phyloP scores from a whole-genome alignment of 2,888 invertebrate genomes.

The Helicoverpa assulta region DNA sequence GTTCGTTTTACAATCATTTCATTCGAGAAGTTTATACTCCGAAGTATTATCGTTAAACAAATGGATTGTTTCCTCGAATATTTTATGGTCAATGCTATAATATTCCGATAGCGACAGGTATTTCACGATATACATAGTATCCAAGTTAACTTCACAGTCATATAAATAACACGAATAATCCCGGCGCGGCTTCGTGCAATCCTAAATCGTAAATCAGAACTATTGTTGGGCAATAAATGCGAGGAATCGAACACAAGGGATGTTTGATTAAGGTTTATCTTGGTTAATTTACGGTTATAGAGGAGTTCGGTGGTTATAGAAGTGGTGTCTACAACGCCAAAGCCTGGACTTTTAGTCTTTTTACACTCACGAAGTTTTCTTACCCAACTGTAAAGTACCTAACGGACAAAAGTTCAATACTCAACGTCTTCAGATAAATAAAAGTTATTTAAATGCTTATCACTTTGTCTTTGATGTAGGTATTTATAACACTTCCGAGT shows the following conservation, averaged over 20 bases:
- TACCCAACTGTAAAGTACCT: background rate
- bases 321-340: conserved; percentile 39
- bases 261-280: conserved; percentile 89
- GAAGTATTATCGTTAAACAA: background rate
- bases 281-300: conserved; percentile 87
- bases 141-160: conserved; percentile 68
- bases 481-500: conserved; percentile 6
- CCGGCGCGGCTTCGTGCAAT: conserved; percentile 73
- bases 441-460: conserved; percentile 5
- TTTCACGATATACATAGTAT: conserved; percentile 48
- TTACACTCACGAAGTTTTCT: conserved; percentile 13
- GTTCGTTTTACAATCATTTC: conserved; percentile 1
- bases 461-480: background rate
- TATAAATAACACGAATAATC: conserved; percentile 82
- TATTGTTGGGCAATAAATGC: conserved; percentile 88
- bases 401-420: background rate
- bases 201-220: conserved; percentile 87
- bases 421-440: background rate
- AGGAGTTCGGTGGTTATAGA: conserved; percentile 64
- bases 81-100: background rate
- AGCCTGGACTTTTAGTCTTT: conserved; percentile 30
- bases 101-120: conserved; percentile 12
- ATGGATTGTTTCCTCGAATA: background rate
- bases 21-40: background rate
- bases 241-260: conserved; percentile 86